A percentile compares a stretch with the other conserved stretches of the same genome.
Conservation (phyloP, 1,140 invertebrate genomes). For the Lasioglossum baleicum region DNA sequence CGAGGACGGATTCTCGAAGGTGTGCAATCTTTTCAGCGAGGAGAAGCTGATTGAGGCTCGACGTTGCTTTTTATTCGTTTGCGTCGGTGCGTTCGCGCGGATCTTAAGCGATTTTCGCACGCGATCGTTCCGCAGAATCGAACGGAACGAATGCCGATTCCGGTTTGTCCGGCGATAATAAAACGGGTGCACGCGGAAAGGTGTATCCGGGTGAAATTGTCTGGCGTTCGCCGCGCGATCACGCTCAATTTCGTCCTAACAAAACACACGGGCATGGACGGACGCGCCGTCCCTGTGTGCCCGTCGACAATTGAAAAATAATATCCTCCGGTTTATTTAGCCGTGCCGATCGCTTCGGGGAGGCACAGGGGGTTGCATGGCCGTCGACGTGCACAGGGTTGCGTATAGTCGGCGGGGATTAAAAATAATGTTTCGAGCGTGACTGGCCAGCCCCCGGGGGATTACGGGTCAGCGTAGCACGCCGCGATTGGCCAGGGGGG, state of each 20-base stretch:
- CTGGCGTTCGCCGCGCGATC: not conserved
- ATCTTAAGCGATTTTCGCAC: not conserved
- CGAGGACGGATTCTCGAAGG: too few relatives aligned
- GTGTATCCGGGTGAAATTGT: not conserved
- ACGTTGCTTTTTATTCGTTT: too few relatives aligned
- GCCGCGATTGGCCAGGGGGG: not conserved
- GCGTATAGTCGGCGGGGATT: not conserved
- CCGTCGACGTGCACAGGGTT: not conserved
- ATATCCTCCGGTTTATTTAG: slow-evolving; percentile 2
- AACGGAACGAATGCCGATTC: too few relatives aligned
- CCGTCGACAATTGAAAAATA: slow-evolving; percentile 6
- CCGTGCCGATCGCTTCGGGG: not conserved
- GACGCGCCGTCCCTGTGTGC: not conserved
- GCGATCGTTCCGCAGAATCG: not conserved
- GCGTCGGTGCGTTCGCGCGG: too few relatives aligned
- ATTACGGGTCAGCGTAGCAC: slow-evolving; percentile 2
- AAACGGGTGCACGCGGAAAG: not conserved
- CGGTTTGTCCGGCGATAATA: not conserved
- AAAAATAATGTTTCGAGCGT: slow-evolving; percentile 6
- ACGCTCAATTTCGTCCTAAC: slow-evolving; percentile 5
- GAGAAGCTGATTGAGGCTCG: too few relatives aligned
- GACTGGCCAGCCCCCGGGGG: not conserved
- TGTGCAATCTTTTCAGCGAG: too few relatives aligned
- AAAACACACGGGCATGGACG: not conserved
- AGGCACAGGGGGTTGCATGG: not conserved